A percentile compares a stretch with the other conserved stretches of the same genome.
Conservation (phyloP, 2,797 vertebrate species). For the Pipistrellus pygmaeus region DNA sequence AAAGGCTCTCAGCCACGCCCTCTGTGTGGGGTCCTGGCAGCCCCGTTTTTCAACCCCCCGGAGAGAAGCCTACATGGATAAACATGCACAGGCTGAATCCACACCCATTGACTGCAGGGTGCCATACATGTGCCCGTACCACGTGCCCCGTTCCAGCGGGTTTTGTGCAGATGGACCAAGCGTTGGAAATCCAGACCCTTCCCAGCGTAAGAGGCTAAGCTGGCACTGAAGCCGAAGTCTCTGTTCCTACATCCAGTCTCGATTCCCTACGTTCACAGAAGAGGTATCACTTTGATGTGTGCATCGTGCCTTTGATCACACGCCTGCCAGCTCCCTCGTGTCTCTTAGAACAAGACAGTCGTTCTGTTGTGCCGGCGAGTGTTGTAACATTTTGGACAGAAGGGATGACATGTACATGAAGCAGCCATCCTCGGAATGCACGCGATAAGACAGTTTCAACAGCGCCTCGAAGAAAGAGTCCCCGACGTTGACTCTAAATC, state of each 20-base stretch:
- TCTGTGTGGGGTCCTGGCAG: background rate
- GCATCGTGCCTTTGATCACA: slow-evolving; percentile 89
- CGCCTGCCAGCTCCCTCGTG: slow-evolving; percentile 83
- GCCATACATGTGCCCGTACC: accelerated
- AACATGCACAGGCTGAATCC: background rate
- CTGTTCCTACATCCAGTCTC: slow-evolving; percentile 68
- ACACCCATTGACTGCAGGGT: background rate
- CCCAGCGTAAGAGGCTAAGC: slow-evolving; percentile 59
- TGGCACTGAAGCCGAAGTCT: slow-evolving; percentile 79
- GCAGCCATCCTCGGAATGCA: slow-evolving; percentile 83
- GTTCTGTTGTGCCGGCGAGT: slow-evolving; percentile 82
- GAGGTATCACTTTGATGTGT: slow-evolving; percentile 88
- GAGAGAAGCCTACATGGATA: background rate
- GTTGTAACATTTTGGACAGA: slow-evolving; percentile 88
- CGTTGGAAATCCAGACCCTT: slow-evolving; percentile 44
- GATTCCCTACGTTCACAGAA: slow-evolving; percentile 86
- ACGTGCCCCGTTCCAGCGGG: background rate
- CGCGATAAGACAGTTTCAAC: slow-evolving; percentile 84
- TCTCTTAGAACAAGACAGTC: slow-evolving; percentile 87
- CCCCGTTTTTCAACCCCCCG: background rate
- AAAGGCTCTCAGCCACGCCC: background rate
- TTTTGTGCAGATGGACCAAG: slow-evolving; percentile 58
- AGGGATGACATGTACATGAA: slow-evolving; percentile 90
- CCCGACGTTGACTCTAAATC: slow-evolving; percentile 83
- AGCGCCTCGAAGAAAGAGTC: slow-evolving; percentile 71